Base-by-base conservation (phyloP, 1,140 invertebrate species). In the Meteorus sp. region DNA sequence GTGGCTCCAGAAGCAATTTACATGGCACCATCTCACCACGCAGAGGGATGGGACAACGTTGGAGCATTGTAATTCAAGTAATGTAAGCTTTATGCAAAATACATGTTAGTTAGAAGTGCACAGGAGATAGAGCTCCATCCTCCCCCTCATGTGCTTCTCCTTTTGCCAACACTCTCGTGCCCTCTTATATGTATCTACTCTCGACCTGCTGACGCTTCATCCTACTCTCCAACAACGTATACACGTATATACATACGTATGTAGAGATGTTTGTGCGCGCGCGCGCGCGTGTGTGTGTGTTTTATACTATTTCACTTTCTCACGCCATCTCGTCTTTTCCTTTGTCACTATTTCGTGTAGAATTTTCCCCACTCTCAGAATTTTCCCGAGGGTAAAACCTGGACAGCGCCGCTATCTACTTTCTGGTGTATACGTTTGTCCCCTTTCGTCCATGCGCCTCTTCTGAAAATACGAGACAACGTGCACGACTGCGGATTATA, bases 51-150 rank as follows among this genome's bases (percentile, higher is more conserved):
- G 71, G 69, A 69, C 68, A 66, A 64, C 62, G 62, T 51, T 62
- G 69, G 66, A 72, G 74, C 70, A 77, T 75, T 76, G 75, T 76
- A 76, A 77, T 77, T 77, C 75, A 76, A 77, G 72, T 76, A 77
- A 77, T 77, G 74, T 77, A 76, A 76, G 75, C 74, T 77, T 77
- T 77, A 77, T 76, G 75, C 75, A 76, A 77, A 77, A 77, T 77
- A 75, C 74, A 76, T 77, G 75, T 77, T 77, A 76, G 74, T 76
- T 77, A 77, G 73, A 67, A 76, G 72, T 73, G 74, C 72, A n/a
- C n/a, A 71, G 62, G 70, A 76, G 72, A 76, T 74, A 73, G 73
- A 73, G 62, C 59, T 59, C 52, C 66, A 63, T 58, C 39, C 48
- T 55, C 57, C 22, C 53, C 37, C 45, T 60, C 65, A 55, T 63